phyloP scores from a whole-genome alignment of 2,888 invertebrate species.

The Apodemia mormo region DNA sequence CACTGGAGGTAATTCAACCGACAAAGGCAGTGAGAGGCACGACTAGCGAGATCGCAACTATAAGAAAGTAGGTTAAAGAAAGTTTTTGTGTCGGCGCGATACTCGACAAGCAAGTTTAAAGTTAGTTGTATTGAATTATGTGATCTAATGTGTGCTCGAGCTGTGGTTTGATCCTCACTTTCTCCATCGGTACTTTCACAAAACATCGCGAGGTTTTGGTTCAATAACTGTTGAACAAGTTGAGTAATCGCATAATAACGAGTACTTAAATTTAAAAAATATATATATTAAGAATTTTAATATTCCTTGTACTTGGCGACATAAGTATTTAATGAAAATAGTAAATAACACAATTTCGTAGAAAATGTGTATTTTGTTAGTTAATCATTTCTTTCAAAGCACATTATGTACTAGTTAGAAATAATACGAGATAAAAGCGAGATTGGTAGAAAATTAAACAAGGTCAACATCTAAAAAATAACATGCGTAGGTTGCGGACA shows the following conservation, averaged over 20 bases:
- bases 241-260: conserved; percentile 37
- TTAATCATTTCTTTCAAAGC: neutral
- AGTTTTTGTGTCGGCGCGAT: conserved; percentile 65
- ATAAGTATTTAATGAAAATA: neutral
- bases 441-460: neutral
- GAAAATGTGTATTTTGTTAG: neutral
- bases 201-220: conserved; percentile 70
- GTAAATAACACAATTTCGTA: neutral
- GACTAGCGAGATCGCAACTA: conserved; percentile 60
- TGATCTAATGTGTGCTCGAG: conserved; percentile 49
- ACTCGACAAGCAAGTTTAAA: conserved; percentile 55
- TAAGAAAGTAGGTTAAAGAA: conserved; percentile 82
- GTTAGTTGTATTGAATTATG: conserved; percentile 60
- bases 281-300: neutral
- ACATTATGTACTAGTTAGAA: neutral
- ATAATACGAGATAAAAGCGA: neutral
- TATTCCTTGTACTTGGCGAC: neutral
- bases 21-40: conserved; percentile 56
- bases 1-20: conserved; percentile 60
- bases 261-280: conserved; percentile 17
- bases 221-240: conserved; percentile 54
- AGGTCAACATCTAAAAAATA: conserved; percentile 1
- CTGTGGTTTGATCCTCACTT: conserved; percentile 73
- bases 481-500: neutral
- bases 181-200: conserved; percentile 80